Evolutionary conservation across 2,888 invertebrate genomes (phyloP), one percentile per base, ranked within the genome.

Genomic region (Cataglyphis livida): DNA sequence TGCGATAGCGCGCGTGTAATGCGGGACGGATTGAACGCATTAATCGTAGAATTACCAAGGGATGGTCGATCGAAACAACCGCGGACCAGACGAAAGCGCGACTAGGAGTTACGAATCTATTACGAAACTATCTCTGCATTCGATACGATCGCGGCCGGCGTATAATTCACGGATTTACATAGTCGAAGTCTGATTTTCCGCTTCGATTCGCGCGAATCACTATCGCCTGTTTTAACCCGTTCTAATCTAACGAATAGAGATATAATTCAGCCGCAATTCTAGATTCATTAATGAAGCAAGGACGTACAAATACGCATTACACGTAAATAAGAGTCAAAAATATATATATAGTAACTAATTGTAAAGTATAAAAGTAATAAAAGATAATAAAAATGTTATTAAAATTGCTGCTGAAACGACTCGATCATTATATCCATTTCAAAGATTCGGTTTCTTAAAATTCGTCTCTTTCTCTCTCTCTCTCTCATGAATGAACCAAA

Each of bases 101-200:
- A 79, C 71, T 79, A 79, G 71, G 59, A 79, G 78, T 71, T 79
- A 79, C 78, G 70, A 79, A 79, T 79, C 78, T 79, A 79, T 79
- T 79, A 79, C 78, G 78, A 79, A 79, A 79, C 78, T 79, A 79
- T 79, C 78, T 71, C 71, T 48, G 71, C 71, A 59, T 71, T 71
- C 78, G 78, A 79, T 79, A 79, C 78, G 71, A 79, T 79, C 78
- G 51, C 51, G 41, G 59, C 7, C 70, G 78, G 35, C 78, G 59
- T 79, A 79, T 79, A 79, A 79, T 79, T 79, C 78, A 79, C 71
- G 78, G 78, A 79, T 79, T 79, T 79, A 79, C 78, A 79, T 79
- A 78, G 78, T 32, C 70, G 21, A 41, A 78, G 70, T 78, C 78
- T 59, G 78, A 79, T 79, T 71, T 70, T 71, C 70, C 78, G 59